Evolutionary conservation across 2,888 invertebrate genomes (phyloP), one percentile per base, ranked within the genome.

Genomic region (Epicampocera succincta): DNA sequence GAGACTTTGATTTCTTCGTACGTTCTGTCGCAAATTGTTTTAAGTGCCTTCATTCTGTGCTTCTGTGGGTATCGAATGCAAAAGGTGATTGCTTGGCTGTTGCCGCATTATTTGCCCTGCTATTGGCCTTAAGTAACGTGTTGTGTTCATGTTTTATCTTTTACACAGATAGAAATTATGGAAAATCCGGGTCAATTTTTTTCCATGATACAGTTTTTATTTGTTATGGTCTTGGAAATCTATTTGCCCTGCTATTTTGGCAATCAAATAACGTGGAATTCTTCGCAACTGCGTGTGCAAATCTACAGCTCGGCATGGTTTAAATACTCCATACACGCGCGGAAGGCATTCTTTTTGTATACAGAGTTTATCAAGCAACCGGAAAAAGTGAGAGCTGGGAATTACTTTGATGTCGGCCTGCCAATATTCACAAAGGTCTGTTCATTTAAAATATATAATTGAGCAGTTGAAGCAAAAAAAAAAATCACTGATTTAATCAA

Each of bases 201-300:
- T 3, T 83, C 85, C 38, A 87, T 84, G 13, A 15, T 86, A 1
- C 86, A 87, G 54, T 89, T 87, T 46, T 56, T 86, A 5, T 71
- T 81, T 13, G 84, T 87, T 1, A 89, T 90, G 87, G 80, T 86
- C 11, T 52, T 87, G 5, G 86, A 90, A 83, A 89, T 90, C 42
- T 90, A 86, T 69, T 72, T 90, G 42, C 90, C 90, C 69, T 90
- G 90, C 66, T 88, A 87, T 60, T 89, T 86, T 77, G 89, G 86
- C 54, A 88, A 89, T 63, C 86, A 89, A 76, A 48, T 90, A 2
- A 89, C 87, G 15, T 5, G 86, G 0, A 84, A 88, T 56, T 87
- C 88, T 46, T 75, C 85, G 13, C 73, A 83, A 17, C 65, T 90
- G 0, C 85, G 85, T 6, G 84, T 85, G 2, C 84, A 86, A 48